Conservation (phyloP, 1,140 invertebrate genomes). For the Leptopilina boulardi region DNA sequence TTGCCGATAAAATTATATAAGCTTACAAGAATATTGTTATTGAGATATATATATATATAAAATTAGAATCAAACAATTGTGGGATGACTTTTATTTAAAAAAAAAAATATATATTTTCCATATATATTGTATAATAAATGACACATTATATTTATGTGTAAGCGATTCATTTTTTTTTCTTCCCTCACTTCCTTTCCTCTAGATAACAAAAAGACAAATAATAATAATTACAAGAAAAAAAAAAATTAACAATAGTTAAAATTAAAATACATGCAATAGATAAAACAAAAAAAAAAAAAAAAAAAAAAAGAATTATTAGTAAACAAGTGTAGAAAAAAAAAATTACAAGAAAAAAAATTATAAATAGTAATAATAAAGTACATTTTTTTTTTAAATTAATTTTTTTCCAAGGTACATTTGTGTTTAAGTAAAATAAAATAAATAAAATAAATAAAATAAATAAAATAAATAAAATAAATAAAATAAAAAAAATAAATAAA, state of each 20-base stretch:
- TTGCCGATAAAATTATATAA: constrained; percentile 30
- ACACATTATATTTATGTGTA: neutral
- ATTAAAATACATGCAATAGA: neutral
- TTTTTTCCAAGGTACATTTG: too few species aligned
- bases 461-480: too few species aligned
- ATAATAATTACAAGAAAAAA: neutral
- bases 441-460: too few species aligned
- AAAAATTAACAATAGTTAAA: neutral
- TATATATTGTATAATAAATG: neutral
- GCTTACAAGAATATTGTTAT: constrained; percentile 28
- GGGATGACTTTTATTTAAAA: neutral
- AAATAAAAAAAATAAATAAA: too few species aligned
- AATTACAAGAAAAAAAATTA: neutral
- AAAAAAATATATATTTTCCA: neutral
- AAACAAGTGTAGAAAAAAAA: neutral
- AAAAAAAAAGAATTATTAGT: neutral
- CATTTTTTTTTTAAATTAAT: too few species aligned
- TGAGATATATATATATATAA: neutral
- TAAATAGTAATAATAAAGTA: too few species aligned
- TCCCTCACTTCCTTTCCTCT: neutral
- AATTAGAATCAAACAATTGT: constrained; percentile 18
- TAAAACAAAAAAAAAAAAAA: neutral
- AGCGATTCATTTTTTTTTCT: constrained; percentile 6
- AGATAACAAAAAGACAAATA: neutral
- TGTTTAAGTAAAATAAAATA: too few species aligned